These are phyloP conservation scores for Hyphantria cunea DNA, from an alignment of 1,140 invertebrate genomes.

Conservation along the genomic window DNA sequence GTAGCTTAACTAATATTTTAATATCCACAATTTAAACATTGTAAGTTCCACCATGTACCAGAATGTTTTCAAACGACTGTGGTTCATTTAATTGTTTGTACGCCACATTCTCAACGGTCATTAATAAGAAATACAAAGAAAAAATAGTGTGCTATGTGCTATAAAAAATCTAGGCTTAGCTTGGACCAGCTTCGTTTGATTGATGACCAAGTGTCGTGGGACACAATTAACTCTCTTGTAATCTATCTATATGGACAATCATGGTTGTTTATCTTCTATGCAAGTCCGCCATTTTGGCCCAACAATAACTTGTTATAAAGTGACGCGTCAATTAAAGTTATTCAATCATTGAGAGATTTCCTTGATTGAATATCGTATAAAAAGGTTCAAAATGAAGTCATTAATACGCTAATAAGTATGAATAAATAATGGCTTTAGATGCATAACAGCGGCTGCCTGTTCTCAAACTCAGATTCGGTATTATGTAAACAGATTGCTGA, in stretches of 20 bases:
- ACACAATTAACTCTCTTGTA: slow-evolving; percentile 21
- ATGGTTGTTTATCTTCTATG: slow-evolving; percentile 19
- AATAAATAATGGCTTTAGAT: no score
- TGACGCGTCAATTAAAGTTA: neutral
- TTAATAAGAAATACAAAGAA: slow-evolving; percentile 14
- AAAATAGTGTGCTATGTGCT: neutral
- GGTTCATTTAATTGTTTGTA: slow-evolving; percentile 5
- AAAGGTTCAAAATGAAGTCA: no score
- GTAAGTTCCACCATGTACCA: no score
- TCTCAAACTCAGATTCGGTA: no score
- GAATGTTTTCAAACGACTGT: no score
- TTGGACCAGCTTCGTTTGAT: slow-evolving; percentile 16
- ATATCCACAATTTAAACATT: no score
- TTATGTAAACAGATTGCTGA: no score
- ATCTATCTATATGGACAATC: slow-evolving; percentile 17
- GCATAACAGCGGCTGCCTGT: no score
- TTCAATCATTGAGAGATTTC: no score
- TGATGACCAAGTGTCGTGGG: slow-evolving; percentile 22
- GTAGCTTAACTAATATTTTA: no score
- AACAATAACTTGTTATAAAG: slow-evolving; percentile 5
- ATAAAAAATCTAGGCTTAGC: slow-evolving; percentile 17
- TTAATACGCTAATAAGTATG: no score
- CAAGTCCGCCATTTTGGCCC: neutral
- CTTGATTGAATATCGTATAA: no score
- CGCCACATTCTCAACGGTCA: slow-evolving; percentile 11